These are phyloP conservation scores for Galerucella nymphaeae DNA, from an alignment of 2,888 invertebrate species.

Conservation along the genomic window DNA sequence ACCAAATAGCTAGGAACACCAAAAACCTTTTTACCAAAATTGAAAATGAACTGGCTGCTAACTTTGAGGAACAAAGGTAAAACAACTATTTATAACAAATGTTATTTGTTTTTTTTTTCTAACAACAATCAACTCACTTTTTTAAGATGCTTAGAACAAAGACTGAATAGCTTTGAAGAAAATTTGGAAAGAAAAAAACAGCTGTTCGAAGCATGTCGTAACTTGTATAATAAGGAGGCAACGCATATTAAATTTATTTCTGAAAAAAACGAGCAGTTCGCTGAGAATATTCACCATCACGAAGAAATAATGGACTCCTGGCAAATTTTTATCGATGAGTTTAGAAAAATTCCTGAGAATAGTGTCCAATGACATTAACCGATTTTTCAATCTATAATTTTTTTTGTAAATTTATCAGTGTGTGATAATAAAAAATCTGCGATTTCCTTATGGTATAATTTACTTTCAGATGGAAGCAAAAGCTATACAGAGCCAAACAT, in stretches of 20 bases:
- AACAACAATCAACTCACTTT: not conserved
- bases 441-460: no score
- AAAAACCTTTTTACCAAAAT: slow-evolving; percentile 42
- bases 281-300: slow-evolving; percentile 40
- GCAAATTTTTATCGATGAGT: slow-evolving; percentile 48
- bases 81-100: no score
- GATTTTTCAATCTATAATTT: not conserved
- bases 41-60: slow-evolving; percentile 45
- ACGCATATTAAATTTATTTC: slow-evolving; percentile 42
- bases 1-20: slow-evolving; percentile 41
- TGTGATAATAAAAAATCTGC: no score
- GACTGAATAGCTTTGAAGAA: slow-evolving; percentile 29
- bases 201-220: slow-evolving; percentile 37
- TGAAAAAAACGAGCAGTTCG: slow-evolving; percentile 41
- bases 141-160: slow-evolving; percentile 23
- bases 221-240: slow-evolving; percentile 42
- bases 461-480: no score
- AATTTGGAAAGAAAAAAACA: slow-evolving; percentile 38
- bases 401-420: no score
- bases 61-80: slow-evolving; percentile 38
- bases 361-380: not conserved
- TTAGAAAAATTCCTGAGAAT: slow-evolving; percentile 42
- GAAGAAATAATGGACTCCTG: slow-evolving; percentile 47
- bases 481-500: no score
- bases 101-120: no score